phyloP scores from a whole-genome alignment of 2,797 vertebrate genomes.

The Acridotheres tristis region DNA sequence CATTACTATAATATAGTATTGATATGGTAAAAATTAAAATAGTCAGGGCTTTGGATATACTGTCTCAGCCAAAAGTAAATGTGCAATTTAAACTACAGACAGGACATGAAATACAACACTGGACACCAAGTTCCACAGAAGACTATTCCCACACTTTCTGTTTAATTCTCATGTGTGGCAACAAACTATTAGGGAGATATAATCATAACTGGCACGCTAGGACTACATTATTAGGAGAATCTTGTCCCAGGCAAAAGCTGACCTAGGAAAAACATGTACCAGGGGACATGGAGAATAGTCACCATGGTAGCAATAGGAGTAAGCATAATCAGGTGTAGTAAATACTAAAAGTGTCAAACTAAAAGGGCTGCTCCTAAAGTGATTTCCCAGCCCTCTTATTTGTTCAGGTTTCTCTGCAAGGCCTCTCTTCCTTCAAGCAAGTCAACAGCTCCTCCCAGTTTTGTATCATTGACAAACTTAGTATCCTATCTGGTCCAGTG shows the following conservation, averaged over 20 bases:
- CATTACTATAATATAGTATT: not conserved
- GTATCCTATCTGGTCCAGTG: rapidly evolving
- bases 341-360: not conserved
- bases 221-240: not conserved
- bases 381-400: not conserved
- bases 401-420: not conserved
- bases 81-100: not conserved
- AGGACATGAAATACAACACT: not conserved
- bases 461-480: not conserved
- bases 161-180: not conserved
- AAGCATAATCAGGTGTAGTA: not conserved
- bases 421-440: not conserved
- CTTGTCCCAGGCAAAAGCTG: not conserved
- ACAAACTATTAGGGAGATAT: not conserved
- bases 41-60: not conserved
- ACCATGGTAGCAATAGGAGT: not conserved
- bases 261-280: not conserved
- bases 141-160: not conserved
- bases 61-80: not conserved
- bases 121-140: not conserved
- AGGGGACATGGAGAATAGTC: not conserved
- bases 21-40: not conserved
- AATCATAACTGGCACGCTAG: not conserved
- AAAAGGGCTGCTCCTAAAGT: not conserved
- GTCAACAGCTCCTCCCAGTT: not conserved